These are phyloP conservation scores for Boloria selene DNA, from an alignment of 2,888 invertebrate species.

Conservation along the genomic window DNA sequence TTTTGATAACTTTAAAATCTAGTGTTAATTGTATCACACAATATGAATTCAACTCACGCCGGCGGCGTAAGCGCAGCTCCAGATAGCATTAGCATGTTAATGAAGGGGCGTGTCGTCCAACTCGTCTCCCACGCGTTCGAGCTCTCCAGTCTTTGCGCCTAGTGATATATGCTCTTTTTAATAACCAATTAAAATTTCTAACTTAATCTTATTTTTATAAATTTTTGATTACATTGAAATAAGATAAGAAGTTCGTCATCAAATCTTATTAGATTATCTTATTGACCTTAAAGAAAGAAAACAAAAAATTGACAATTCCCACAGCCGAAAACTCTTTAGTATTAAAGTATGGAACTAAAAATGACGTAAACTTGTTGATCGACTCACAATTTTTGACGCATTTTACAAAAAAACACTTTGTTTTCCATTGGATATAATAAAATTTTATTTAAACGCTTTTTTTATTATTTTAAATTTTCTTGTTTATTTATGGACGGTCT, in stretches of 20 bases:
- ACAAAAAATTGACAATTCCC: no score
- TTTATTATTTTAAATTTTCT: constrained; percentile 2
- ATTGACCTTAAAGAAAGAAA: no score
- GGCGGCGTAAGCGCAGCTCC: constrained; percentile 45
- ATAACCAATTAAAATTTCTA: constrained; percentile 75
- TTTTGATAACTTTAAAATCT: constrained; percentile 14
- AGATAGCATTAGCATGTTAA: constrained; percentile 78
- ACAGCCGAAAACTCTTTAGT: no score
- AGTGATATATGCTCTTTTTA: constrained; percentile 75
- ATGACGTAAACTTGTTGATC: no score
- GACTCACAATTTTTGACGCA: no score
- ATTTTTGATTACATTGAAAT: background rate
- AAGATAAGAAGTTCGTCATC: no score
- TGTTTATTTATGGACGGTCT: constrained; percentile 32
- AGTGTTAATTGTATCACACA: constrained; percentile 34
- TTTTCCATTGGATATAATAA: no score
- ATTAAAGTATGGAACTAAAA: no score
- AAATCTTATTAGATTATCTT: no score
- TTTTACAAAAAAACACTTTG: no score
- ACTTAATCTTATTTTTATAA: background rate
- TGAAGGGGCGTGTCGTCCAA: constrained; percentile 68
- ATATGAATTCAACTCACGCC: constrained; percentile 26
- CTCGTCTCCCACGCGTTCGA: constrained; percentile 60
- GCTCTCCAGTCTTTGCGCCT: constrained; percentile 44
- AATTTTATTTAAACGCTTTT: no score